Evolutionary conservation across 1,140 invertebrate genomes (phyloP).

Genomic region (Temnothorax curvispinosus): DNA sequence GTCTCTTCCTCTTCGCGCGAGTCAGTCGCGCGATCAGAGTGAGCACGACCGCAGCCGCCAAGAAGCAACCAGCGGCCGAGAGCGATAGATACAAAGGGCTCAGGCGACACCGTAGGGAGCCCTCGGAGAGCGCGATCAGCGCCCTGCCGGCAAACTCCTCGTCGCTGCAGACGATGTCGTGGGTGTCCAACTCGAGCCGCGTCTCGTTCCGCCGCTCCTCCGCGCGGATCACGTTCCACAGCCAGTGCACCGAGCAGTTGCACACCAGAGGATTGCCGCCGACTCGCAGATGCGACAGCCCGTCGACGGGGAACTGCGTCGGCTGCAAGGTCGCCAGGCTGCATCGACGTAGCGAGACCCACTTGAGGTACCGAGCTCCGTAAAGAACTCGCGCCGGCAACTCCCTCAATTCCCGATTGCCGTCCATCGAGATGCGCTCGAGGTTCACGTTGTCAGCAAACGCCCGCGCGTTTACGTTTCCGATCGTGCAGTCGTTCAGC

Average conservation of each 20-base stretch:
- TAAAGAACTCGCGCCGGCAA: slow-evolving; percentile 91
- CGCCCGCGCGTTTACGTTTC: slow-evolving; percentile 90
- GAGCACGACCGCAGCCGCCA: slow-evolving; percentile 79
- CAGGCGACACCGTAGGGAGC: slow-evolving; percentile 80
- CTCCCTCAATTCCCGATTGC: slow-evolving; percentile 89
- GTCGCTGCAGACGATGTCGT: slow-evolving; percentile 82
- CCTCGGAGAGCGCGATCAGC: slow-evolving; percentile 79
- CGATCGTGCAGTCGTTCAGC: slow-evolving; percentile 89
- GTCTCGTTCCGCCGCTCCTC: slow-evolving; percentile 80
- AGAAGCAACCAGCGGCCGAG: slow-evolving; percentile 78
- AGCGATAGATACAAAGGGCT: slow-evolving; percentile 81
- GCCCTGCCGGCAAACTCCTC: slow-evolving; percentile 81
- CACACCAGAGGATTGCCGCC: slow-evolving; percentile 94
- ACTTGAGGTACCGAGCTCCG: slow-evolving; percentile 91
- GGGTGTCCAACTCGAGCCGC: slow-evolving; percentile 79
- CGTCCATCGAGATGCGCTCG: slow-evolving; percentile 91
- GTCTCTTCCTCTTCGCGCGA: slow-evolving; percentile 78
- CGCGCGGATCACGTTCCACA: slow-evolving; percentile 90
- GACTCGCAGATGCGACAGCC: slow-evolving; percentile 89
- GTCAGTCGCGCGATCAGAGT: slow-evolving; percentile 80
- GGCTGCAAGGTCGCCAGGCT: slow-evolving; percentile 90
- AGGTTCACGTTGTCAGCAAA: slow-evolving; percentile 94
- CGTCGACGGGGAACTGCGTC: slow-evolving; percentile 92
- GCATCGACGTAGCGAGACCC: slow-evolving; percentile 89
- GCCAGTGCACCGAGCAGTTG: slow-evolving; percentile 94